Conservation (phyloP, 2,888 invertebrate genomes). For the Cantharis flavilabris region DNA sequence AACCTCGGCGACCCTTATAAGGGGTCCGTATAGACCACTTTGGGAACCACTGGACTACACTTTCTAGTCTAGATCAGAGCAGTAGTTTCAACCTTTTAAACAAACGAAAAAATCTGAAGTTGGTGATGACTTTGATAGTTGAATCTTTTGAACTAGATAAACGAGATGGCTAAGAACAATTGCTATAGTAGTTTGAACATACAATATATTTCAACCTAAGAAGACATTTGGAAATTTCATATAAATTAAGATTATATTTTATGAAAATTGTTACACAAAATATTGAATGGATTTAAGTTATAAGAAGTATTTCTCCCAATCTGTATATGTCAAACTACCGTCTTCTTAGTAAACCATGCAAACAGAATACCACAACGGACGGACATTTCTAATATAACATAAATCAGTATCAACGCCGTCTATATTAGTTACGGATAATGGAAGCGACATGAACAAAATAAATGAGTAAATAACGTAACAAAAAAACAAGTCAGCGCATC, state of each 20-base stretch:
- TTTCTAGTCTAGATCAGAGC: too few relatives aligned
- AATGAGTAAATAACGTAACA: constrained; percentile 10
- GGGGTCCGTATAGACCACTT: too few relatives aligned
- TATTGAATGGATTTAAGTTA: constrained; percentile 14
- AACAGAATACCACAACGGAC: constrained; percentile 11
- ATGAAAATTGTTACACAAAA: not conserved
- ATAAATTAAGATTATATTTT: not conserved
- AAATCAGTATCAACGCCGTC: constrained; percentile 14
- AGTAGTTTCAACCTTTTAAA: too few relatives aligned
- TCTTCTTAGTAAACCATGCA: constrained; percentile 14
- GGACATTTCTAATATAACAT: constrained; percentile 15
- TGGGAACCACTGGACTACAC: too few relatives aligned
- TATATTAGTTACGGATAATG: constrained; percentile 16
- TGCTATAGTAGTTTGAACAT: not conserved
- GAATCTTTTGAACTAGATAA: too few relatives aligned
- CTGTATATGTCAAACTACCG: constrained; percentile 18
- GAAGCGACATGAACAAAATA: constrained; percentile 17
- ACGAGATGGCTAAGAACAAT: not conserved
- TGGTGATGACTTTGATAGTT: too few relatives aligned
- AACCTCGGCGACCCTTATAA: too few relatives aligned
- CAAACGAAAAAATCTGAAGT: too few relatives aligned
- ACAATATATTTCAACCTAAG: not conserved
- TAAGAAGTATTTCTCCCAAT: constrained; percentile 9
- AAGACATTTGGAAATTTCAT: not conserved
- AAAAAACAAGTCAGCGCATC: constrained; percentile 11